Evolutionary conservation across 1,140 invertebrate genomes (phyloP).

Genomic region (Parasteatoda tepidariorum): DNA sequence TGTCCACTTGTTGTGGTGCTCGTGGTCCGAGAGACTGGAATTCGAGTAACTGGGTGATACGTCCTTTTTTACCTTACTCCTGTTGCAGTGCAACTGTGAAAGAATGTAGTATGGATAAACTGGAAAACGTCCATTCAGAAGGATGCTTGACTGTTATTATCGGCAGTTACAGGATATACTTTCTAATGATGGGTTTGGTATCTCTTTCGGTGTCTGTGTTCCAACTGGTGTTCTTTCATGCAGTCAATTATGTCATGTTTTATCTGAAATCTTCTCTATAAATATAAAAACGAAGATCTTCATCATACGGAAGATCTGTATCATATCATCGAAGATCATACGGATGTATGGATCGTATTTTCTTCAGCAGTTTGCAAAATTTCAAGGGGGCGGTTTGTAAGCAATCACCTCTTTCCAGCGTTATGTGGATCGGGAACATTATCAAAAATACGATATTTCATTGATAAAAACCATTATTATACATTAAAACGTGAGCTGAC

Average conservation of each 20-base stretch:
- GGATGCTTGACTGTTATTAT: neutral
- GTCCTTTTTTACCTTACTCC: neutral
- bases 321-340: no score
- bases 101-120: neutral
- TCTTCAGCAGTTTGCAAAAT: no score
- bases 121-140: neutral
- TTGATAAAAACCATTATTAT: no score
- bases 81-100: neutral
- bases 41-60: neutral
- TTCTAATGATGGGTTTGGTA: neutral
- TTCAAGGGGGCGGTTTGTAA: no score
- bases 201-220: neutral
- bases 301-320: no score
- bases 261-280: no score
- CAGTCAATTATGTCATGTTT: neutral
- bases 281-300: no score
- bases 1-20: neutral
- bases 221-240: neutral
- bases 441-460: no score
- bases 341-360: no score
- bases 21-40: conserved; percentile 3
- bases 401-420: no score
- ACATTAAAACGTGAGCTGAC: no score
- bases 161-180: neutral
- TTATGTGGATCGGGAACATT: no score